Conservation (phyloP, 2,113 vertebrate genomes). For the Microtus pennsylvanicus region DNA sequence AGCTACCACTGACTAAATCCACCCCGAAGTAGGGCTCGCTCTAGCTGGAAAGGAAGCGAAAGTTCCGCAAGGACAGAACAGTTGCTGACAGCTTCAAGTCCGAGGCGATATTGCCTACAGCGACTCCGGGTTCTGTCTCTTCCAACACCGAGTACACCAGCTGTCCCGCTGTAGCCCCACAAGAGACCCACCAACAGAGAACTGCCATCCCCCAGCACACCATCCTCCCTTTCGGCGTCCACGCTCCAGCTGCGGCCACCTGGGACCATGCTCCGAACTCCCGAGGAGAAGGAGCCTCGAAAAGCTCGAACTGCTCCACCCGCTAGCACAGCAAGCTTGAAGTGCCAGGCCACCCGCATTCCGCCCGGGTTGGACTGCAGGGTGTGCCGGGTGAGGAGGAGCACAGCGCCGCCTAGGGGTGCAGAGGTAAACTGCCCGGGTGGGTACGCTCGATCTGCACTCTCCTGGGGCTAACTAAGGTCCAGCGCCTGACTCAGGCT, state of each 20-base stretch:
- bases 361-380: background rate
- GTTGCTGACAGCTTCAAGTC: constrained; percentile 86
- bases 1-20: constrained; percentile 84
- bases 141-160: constrained; percentile 86
- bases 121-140: constrained; percentile 83
- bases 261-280: constrained; percentile 64
- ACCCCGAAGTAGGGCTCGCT: constrained; percentile 87
- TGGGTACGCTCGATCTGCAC: too few relatives aligned
- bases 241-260: constrained; percentile 68
- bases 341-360: background rate
- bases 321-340: background rate
- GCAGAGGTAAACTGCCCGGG: background rate
- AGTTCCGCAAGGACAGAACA: constrained; percentile 85
- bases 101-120: constrained; percentile 83
- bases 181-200: constrained; percentile 83
- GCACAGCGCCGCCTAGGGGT: constrained; percentile 81
- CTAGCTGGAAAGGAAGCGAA: constrained; percentile 85
- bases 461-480: accelerated
- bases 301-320: background rate
- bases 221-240: constrained; percentile 83
- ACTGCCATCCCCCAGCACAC: constrained; percentile 77
- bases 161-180: constrained; percentile 73
- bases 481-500: accelerated
- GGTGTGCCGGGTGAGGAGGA: constrained; percentile 15
- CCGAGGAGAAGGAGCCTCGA: background rate